Base-by-base conservation (phyloP, 2,888 invertebrate species). In the Mellilla xanthometata region DNA sequence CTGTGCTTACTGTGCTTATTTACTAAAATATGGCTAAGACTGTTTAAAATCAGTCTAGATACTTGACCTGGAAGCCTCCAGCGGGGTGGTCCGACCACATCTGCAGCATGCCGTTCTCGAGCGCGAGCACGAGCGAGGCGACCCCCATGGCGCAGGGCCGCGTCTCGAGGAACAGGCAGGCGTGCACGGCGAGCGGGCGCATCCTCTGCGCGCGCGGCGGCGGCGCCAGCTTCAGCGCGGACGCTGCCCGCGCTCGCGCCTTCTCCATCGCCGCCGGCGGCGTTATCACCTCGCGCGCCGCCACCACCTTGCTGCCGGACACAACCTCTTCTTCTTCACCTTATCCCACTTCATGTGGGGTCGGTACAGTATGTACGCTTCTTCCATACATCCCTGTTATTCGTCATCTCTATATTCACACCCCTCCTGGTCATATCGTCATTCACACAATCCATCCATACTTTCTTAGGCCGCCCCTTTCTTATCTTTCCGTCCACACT, bases 61-160 rank as follows among this genome's bases (percentile, higher is more conserved):
- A 5, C 15, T 3, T 2, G 3, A 15, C 92, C 43, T 95, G 80
- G 73, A 92, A 93, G 4, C 95, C 94, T 7, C 95, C 95, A 7
- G 91, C 91, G 26, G 93, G 90, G 75, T 95, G 95, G 73, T 95
- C 94, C 10, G 95, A 95, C 94, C 96, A 97, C 12, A 94, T 91
- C 81, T 96, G 95, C 49, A 95, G 88, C 44, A 91, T 84, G 0
- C 96, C 96, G 55, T 94, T 95, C 67, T 95, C 94, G 51, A 96
- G 77, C 0, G 94, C 91, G 0, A 96, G 90, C 38, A 96, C 74
- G 7, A 96, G 78, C 0, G 93, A 93, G 6, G 95, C 87, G 47
- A 79, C 76, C 35, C 58, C 57, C 73, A 79, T 79, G 47, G 64
- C 58, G 35, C 55, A 56, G 11, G 79, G 78, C 2, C 96, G 87